Conservation (phyloP, 2,888 invertebrate genomes). For the Phaedon cochleariae region DNA sequence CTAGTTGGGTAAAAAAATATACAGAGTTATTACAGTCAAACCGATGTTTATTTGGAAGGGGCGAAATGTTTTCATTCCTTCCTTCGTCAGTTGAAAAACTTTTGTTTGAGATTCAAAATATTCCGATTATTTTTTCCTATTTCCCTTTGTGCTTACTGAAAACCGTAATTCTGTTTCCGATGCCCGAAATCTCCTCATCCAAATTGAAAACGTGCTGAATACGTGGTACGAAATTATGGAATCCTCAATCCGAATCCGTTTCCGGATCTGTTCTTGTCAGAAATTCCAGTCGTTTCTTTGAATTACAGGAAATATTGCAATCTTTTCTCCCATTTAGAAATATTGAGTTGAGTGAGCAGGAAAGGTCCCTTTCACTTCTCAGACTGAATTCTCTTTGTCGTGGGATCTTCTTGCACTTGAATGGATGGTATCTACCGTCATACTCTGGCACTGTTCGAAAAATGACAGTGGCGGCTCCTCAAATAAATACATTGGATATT, state of each 20-base stretch:
- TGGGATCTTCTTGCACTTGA: not conserved
- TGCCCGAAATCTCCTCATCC: not conserved
- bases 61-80: too few relatives aligned
- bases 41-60: too few relatives aligned
- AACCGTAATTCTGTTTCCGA: constrained; percentile 1
- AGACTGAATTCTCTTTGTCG: constrained; percentile 6
- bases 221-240: constrained; percentile 9
- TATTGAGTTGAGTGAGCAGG: constrained; percentile 21
- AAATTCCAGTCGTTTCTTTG: constrained; percentile 1
- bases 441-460: not conserved
- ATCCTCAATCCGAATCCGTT: constrained; percentile 4
- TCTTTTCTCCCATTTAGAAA: constrained; percentile 14
- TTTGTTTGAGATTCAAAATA: not conserved
- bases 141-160: not conserved
- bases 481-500: too few relatives aligned
- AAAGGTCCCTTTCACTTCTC: constrained; percentile 12
- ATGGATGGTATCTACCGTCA: not conserved
- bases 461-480: too few relatives aligned
- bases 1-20: too few relatives aligned
- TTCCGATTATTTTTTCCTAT: not conserved
- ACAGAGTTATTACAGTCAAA: too few relatives aligned
- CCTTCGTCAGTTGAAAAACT: not conserved
- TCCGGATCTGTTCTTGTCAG: constrained; percentile 16
- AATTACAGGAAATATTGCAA: constrained; percentile 20
- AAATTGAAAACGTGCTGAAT: not conserved